Evolutionary conservation across 2,113 vertebrate genomes (phyloP), one percentile per base, ranked within the genome.

Genomic region (Vimba vimba): DNA sequence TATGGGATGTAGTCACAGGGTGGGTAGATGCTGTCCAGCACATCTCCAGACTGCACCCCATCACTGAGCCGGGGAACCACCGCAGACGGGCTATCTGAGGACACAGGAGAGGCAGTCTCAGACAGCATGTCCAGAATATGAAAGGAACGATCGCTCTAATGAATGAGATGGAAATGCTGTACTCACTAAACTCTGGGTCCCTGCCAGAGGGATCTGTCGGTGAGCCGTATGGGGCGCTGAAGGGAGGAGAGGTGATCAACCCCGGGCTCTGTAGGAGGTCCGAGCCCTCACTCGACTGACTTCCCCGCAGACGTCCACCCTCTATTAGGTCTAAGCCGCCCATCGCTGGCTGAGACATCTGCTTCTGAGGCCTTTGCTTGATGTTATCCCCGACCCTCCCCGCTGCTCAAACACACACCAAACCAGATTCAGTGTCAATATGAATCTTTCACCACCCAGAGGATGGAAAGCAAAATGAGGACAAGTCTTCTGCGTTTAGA

Each of bases 361-460:
- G 96, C 92, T 98, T 99, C 33, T 94, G 96, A 36, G 97, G 95
- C 73, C 95, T 94, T 6, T 95, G 95, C 78, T 97, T 96, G 94
- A 94, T 94, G 27, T 93, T 91, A 17, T 99, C 97, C 92, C 96
- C 91, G 85, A 93, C 95, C 89, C 96, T 97, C 89, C 96, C 94
- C 87, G 95, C 97, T 97, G 85, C 82, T 87, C 36, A 84, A 10
- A 84, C 59, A 87, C 43, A 82, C 59, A 87, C 21, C 66, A 59
- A 83, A 73, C 12, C 73, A 69, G 23, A 83, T 39, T 19, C 30
- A 6, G 6, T 19, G 59, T 83, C 50, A 73, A 57, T 23, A 36
- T 10, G 21, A 82, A 62, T 39, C 66, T 25, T 33, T 57, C 30
- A 83, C 23, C 50, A 73, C 50, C 21, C 27, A 83, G 82, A 74